These are phyloP conservation scores for Setophaga coronata DNA, from an alignment of 2,113 vertebrate species.

Conservation along the genomic window DNA sequence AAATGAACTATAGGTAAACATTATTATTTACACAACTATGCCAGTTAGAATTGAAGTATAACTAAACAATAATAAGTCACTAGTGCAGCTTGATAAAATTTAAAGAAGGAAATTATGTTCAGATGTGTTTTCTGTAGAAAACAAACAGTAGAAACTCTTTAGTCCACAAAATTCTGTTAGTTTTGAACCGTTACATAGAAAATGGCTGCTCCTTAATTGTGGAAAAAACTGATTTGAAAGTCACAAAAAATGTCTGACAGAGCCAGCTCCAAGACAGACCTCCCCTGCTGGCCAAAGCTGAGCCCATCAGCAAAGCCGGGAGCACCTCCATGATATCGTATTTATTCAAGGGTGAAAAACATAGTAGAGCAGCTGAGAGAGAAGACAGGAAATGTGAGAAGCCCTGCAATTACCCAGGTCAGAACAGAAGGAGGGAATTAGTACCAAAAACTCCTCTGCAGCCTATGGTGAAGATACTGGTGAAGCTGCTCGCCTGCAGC, in stretches of 20 bases:
- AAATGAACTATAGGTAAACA: not conserved
- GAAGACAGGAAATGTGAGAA: not conserved
- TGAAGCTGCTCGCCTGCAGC: not conserved
- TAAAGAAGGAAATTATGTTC: not conserved
- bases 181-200: not conserved
- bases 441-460: not conserved
- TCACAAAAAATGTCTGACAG: not conserved
- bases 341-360: not conserved
- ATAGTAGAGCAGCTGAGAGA: not conserved
- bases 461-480: rapidly evolving
- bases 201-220: not conserved
- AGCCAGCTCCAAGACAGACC: not conserved
- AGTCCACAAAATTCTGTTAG: not conserved
- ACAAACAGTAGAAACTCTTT: not conserved
- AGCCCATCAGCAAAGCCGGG: not conserved
- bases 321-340: rapidly evolving
- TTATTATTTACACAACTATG: not conserved
- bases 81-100: not conserved
- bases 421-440: not conserved
- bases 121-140: not conserved
- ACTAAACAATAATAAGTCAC: not conserved
- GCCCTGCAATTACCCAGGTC: not conserved
- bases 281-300: not conserved
- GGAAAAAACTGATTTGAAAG: not conserved
- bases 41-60: not conserved